Evolutionary conservation across 2,113 vertebrate genomes (phyloP).

Genomic region (Petroica traversi): DNA sequence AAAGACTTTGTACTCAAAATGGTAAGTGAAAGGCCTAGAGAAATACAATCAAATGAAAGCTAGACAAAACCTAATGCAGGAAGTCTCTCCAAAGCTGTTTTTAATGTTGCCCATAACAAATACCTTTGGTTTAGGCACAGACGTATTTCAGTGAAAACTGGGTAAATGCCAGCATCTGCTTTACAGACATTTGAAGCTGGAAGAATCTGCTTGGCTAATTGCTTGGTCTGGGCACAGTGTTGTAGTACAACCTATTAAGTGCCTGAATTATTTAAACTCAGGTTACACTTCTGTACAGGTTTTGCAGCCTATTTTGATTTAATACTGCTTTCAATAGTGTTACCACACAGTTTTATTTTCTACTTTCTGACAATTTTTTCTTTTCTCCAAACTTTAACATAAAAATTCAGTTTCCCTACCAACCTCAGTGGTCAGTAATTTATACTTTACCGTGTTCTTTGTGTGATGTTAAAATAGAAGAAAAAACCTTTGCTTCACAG

Average conservation of each 20-base stretch:
- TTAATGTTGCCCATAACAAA: slow-evolving; percentile 67
- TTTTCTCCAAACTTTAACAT: neutral
- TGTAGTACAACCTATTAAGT: slow-evolving; percentile 65
- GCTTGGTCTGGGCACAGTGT: slow-evolving; percentile 41
- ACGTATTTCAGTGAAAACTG: slow-evolving; percentile 40
- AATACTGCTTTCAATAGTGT: neutral
- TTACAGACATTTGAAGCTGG: slow-evolving; percentile 45
- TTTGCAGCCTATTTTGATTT: slow-evolving; percentile 49
- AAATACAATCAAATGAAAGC: slow-evolving; percentile 66
- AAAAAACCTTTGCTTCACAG: neutral
- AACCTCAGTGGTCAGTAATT: neutral
- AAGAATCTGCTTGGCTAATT: slow-evolving; percentile 52
- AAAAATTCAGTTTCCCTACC: neutral
- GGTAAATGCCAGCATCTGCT: slow-evolving; percentile 56
- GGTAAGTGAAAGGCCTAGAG: slow-evolving; percentile 60
- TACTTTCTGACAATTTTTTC: neutral
- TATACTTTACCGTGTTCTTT: neutral
- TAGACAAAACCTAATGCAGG: slow-evolving; percentile 59
- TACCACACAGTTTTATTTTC: neutral
- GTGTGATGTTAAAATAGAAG: neutral
- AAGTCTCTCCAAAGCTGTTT: slow-evolving; percentile 62
- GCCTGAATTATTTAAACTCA: slow-evolving; percentile 55
- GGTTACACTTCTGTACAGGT: neutral
- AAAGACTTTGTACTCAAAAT: slow-evolving; percentile 65
- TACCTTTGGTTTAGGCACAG: slow-evolving; percentile 29